Conservation (phyloP, 2,888 invertebrate genomes). For the Tenthredo notha region DNA sequence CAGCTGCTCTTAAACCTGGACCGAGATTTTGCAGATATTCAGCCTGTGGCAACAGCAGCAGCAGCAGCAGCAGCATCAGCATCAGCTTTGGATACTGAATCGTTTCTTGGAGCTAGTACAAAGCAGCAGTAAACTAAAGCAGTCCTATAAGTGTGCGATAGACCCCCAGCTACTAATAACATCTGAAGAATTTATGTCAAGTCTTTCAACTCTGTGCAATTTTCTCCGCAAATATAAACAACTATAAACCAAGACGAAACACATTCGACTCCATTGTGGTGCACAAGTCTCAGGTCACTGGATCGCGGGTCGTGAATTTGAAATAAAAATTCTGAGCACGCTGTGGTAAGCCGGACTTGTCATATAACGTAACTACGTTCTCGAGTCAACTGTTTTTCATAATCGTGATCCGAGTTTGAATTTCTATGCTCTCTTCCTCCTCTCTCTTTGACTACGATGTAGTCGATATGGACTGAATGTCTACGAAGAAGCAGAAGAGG, state of each 20-base stretch:
- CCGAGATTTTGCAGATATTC: slow-evolving; percentile 21
- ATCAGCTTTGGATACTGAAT: neutral
- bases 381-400: slow-evolving; percentile 41
- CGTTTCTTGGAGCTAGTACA: slow-evolving; percentile 6
- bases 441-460: neutral
- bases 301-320: slow-evolving; percentile 27
- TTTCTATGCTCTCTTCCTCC: neutral
- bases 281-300: slow-evolving; percentile 15
- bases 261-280: slow-evolving; percentile 2
- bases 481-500: neutral
- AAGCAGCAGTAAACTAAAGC: slow-evolving; percentile 9
- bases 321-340: slow-evolving; percentile 32
- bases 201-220: neutral
- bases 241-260: neutral
- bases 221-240: neutral
- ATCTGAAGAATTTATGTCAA: neutral
- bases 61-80: neutral
- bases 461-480: neutral
- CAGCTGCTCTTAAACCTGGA: slow-evolving; percentile 33
- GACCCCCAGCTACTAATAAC: neutral
- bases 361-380: slow-evolving; percentile 9
- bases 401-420: slow-evolving; percentile 32
- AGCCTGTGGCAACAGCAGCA: neutral
- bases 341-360: slow-evolving; percentile 26
- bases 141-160: neutral